Evolutionary conservation across 2,888 invertebrate species (phyloP).

Genomic region (Laothoe populi): DNA sequence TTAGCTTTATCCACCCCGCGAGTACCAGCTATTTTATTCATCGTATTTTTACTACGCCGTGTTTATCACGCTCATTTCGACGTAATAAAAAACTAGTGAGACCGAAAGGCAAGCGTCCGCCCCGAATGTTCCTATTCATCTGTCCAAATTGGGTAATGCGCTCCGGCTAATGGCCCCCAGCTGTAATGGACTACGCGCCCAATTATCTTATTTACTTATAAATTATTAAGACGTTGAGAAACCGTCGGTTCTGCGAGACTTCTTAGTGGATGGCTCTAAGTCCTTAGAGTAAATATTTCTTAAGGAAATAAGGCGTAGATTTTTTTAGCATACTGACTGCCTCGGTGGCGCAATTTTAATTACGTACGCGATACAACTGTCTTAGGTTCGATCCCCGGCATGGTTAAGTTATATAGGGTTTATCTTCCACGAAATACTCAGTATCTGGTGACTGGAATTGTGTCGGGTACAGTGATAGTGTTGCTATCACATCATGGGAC

Average conservation of each 20-base stretch:
- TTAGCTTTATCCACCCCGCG: no score
- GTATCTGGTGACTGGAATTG: no score
- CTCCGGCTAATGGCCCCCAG: slow-evolving; percentile 8
- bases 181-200: slow-evolving; percentile 16
- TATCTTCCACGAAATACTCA: no score
- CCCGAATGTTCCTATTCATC: slow-evolving; percentile 8
- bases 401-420: no score
- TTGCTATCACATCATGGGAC: no score
- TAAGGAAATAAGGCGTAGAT: not conserved
- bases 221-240: slow-evolving; percentile 10
- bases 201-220: slow-evolving; percentile 19
- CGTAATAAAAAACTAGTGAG: slow-evolving; percentile 4
- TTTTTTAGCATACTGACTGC: not conserved
- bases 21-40: no score
- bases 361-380: no score
- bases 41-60: not conserved
- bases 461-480: no score
- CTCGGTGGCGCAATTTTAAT: no score
- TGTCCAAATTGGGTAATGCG: slow-evolving; percentile 13
- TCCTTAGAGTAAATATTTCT: not conserved
- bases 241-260: not conserved
- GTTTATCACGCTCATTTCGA: not conserved
- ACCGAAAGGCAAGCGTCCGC: not conserved
- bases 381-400: no score
- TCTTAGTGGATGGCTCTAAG: not conserved